Base-by-base conservation (phyloP, 37 sponge, comb jelly and placozoan genomes). In the Petrosia ficiformis region DNA sequence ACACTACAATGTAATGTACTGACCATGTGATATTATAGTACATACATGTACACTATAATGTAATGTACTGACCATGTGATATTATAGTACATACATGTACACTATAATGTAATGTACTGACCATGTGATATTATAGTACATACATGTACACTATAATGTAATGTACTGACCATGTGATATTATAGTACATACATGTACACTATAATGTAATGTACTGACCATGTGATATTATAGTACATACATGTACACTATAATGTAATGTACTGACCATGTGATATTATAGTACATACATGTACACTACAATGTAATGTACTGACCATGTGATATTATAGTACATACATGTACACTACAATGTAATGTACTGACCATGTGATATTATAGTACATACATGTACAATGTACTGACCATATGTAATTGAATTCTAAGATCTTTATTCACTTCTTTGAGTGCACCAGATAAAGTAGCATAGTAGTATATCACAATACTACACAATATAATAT, bases 381-480 rank as follows among this genome's bases (percentile, higher is more conserved):
- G 14, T 48, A 14, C 14, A 48, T 19, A 48, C 14, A 19, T 8
- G 14, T 48, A 48, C 8, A 14, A 19, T 48, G 14, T 48, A 19
- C 75, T 42, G 32, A 82, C 82, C 57, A 67, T 42, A 36, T 75
- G 73, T 25, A 90, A 38, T 57, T 90, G 91, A 2, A 90, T 37
- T 34, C 44, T 57, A 4, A 90, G 75, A 59, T 85, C 91, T 42
- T 85, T 90, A 79, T 90, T 90, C 65, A 77, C 59, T 43, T 85
- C 82, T 66, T 77, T 81, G 42, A 90, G 82, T 31, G 79, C 75
- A 59, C 59, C 32, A 11, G 86, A 21, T 25, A 81, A 54, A 22
- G 82, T 68, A 40, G 71, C 82, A 61, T 77, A 85, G 71, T 85
- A 90, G 71, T 81, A 90, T 59, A 90, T 81, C 29, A 78, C 42